Evolutionary conservation across 2,113 vertebrate species (phyloP).

Genomic region (Anarrhichthys ocellatus): DNA sequence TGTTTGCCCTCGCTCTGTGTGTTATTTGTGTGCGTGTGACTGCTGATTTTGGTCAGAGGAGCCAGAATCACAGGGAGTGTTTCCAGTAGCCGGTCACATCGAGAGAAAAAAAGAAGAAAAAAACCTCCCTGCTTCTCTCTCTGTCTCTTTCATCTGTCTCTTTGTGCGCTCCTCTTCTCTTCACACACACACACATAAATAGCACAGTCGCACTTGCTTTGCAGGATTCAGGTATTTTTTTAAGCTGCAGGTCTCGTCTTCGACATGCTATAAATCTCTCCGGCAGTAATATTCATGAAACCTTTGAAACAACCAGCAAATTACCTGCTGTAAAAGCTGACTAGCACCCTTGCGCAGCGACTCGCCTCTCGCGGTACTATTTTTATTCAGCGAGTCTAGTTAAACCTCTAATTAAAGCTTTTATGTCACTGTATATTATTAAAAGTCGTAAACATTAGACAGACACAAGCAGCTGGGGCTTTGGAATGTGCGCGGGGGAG

Average conservation of each 20-base stretch:
- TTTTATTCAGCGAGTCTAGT: constrained; percentile 68
- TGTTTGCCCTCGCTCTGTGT: constrained; percentile 17
- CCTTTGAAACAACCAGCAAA: constrained; percentile 84
- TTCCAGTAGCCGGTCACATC: constrained; percentile 8
- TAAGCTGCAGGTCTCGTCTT: constrained; percentile 59
- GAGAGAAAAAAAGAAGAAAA: too few species aligned
- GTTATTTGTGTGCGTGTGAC: not conserved
- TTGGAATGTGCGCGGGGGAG: constrained; percentile 27
- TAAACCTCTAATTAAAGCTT: constrained; percentile 73
- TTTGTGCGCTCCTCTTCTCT: not conserved
- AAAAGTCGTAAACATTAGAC: constrained; percentile 80
- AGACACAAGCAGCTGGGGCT: constrained; percentile 58
- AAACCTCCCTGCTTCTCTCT: constrained; percentile 11
- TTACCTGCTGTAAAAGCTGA: constrained; percentile 80
- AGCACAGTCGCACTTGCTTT: constrained; percentile 14
- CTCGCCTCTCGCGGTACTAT: constrained; percentile 53
- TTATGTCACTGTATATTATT: constrained; percentile 79
- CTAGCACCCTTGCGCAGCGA: constrained; percentile 59
- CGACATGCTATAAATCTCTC: constrained; percentile 72
- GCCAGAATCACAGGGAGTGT: constrained; percentile 32
- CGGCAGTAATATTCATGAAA: constrained; percentile 74
- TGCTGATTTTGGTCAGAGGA: constrained; percentile 18
- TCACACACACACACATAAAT: constrained; percentile 7
- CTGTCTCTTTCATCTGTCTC: constrained; percentile 9
- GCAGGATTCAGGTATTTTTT: constrained; percentile 45